These are phyloP conservation scores for Morinoia aosen DNA, from an alignment of 2,888 invertebrate genomes.

Conservation along the genomic window DNA sequence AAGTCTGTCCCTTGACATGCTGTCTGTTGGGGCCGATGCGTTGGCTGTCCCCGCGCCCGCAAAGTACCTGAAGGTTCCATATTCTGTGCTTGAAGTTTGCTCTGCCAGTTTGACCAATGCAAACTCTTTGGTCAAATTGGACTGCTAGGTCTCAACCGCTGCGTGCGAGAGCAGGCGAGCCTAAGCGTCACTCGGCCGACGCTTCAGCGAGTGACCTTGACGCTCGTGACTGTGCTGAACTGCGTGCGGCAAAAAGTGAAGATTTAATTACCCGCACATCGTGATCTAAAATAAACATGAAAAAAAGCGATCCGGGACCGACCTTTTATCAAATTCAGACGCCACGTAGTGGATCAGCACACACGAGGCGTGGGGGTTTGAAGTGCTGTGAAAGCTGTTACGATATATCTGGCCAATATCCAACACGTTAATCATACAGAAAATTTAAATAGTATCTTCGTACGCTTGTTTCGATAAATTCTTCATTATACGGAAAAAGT, in stretches of 20 bases:
- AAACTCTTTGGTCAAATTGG: background rate
- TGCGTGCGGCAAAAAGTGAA: constrained; percentile 25
- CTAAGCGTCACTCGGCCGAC: background rate
- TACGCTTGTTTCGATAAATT: background rate
- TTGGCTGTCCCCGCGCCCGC: background rate
- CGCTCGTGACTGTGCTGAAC: constrained; percentile 44
- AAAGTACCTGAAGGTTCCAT: background rate
- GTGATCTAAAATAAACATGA: constrained; percentile 33
- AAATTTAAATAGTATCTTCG: background rate
- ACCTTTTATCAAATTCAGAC: background rate
- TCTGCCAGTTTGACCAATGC: background rate
- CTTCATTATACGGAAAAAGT: background rate
- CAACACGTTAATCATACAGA: background rate
- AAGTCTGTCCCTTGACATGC: background rate
- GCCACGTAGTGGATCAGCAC: background rate
- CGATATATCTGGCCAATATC: background rate
- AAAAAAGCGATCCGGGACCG: background rate
- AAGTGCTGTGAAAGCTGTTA: background rate
- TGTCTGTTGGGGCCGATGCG: background rate
- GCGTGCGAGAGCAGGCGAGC: background rate
- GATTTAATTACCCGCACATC: constrained; percentile 32
- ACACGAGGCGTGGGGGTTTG: background rate
- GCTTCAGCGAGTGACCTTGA: background rate
- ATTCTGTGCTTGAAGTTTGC: background rate
- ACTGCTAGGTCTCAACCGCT: background rate